Base-by-base conservation (phyloP, 2,113 vertebrate genomes). In the Jaculus jaculus region DNA sequence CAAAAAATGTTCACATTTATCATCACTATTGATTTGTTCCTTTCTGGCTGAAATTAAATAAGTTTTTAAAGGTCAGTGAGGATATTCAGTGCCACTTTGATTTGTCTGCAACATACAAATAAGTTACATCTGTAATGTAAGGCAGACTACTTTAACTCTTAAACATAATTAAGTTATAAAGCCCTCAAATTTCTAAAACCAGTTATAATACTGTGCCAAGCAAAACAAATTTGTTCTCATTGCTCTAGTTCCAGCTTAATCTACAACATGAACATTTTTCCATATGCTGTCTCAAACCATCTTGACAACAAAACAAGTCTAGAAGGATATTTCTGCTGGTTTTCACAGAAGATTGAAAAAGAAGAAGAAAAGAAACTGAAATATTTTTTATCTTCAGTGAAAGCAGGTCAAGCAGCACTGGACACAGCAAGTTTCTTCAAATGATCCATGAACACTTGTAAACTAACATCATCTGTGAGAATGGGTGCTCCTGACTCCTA, bases 371-470 rank as follows among this genome's bases (percentile, higher is more conserved):
- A n/a, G 87, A 92, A 96, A 93, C 23, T 95, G 84, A 95, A 97
- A 93, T 63, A 93, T 90, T 91, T 91, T 95, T 95, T 95, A 96
- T 96, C 89, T 97, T 91, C 78, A 84, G 78, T 71, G 96, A 92
- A 92, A 17, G 80, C 94, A 91, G 24, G 84, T 99, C 98, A 99
- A 90, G 99, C 99, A 54, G 99, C 99, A 95, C 99, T 99, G 89
- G 99, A 99, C 42, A 99, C 99, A 7, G 99, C 99, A 0, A 99
- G 98, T 96, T 99, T 99, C 98, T 99, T 99, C 97, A 99, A 98
- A 96, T 99, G 99, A 98, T 99, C 99, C 99, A 99, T 99, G 95
- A 99, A 99, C 68, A 99, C 99, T 98, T 99, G 99, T 95, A 99
- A 98, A 94, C 99, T 99, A 96, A 99, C 99, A 74, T 99, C 99